These are phyloP conservation scores for Pseudorasbora parva DNA, from an alignment of 2,113 vertebrate species.

Conservation along the genomic window DNA sequence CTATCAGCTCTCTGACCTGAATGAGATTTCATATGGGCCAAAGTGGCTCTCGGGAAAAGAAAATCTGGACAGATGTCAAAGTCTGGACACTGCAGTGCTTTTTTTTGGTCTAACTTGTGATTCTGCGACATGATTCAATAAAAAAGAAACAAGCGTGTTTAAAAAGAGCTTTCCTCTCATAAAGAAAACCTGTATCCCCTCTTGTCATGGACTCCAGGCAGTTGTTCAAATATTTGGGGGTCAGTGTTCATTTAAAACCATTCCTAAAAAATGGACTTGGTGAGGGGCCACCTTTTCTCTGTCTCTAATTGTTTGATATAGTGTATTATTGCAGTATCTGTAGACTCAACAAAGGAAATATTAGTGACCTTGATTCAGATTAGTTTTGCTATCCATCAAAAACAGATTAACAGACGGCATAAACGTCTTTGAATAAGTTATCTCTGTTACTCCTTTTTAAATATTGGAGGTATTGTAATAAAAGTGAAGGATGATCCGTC, in stretches of 20 bases:
- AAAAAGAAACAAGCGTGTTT: conserved; percentile 26
- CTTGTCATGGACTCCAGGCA: conserved; percentile 26
- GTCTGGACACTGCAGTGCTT: neutral
- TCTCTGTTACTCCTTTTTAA: conserved; percentile 36
- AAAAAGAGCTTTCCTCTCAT: conserved; percentile 21
- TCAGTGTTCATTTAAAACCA: conserved; percentile 26
- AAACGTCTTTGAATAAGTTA: conserved; percentile 22
- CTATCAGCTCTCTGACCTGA: conserved; percentile 4
- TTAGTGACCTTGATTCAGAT: conserved; percentile 11
- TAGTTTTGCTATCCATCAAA: conserved; percentile 17
- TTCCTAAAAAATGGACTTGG: conserved; percentile 17
- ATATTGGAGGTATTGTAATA: conserved; percentile 46
- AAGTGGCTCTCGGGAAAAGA: conserved; percentile 9
- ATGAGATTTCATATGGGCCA: conserved; percentile 10
- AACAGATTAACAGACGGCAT: conserved; percentile 23
- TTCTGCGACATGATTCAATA: conserved; percentile 34
- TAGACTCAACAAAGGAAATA: conserved; percentile 35
- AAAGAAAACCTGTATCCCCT: conserved; percentile 32
- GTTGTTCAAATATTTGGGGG: conserved; percentile 34
- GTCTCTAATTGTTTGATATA: conserved; percentile 18
- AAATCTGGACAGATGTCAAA: conserved; percentile 14
- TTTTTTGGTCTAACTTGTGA: conserved; percentile 20
- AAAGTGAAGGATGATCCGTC: conserved; percentile 40
- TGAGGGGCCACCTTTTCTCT: conserved; percentile 10
- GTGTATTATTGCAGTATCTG: conserved; percentile 12